A percentile compares a stretch with the other conserved stretches of the same genome.
These are phyloP conservation scores for Boloria euphrosyne DNA, from an alignment of 2,888 invertebrate species.

Conservation along the genomic window DNA sequence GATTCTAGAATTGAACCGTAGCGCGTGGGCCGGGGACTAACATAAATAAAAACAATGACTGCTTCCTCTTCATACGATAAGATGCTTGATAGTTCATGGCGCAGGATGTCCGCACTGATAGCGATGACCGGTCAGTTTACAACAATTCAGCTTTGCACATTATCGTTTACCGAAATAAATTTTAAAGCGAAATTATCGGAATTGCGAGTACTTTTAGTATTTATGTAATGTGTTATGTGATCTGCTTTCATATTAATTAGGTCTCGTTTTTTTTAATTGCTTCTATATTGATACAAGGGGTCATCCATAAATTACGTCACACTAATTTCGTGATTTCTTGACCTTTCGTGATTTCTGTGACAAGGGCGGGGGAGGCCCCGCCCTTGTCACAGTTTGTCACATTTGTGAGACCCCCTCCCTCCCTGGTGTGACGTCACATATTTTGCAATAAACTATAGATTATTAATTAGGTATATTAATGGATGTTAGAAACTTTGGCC, in stretches of 20 bases:
- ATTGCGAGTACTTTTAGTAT: not conserved
- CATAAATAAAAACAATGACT: conserved; percentile 72
- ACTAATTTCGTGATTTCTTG: no score
- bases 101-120: conserved; percentile 77
- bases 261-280: not conserved
- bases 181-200: conserved; percentile 15
- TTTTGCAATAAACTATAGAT: no score
- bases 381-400: no score
- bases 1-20: conserved; percentile 56
- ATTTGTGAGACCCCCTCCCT: no score
- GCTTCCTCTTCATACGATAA: conserved; percentile 74
- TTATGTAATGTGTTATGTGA: conserved; percentile 1
- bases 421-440: no score
- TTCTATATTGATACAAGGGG: no score
- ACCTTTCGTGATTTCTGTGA: no score
- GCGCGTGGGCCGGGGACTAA: conserved; percentile 62
- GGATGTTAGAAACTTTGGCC: no score
- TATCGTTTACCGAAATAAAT: conserved; percentile 22
- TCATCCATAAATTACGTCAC: no score
- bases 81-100: conserved; percentile 45
- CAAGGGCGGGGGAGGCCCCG: no score
- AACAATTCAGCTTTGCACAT: conserved; percentile 41
- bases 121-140: conserved; percentile 64
- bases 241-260: not conserved
- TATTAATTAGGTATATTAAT: no score